These are phyloP conservation scores for Lycopodina hypogea DNA, from an alignment of 37 sponge, comb jelly and placozoan genomes.

Conservation along the genomic window DNA sequence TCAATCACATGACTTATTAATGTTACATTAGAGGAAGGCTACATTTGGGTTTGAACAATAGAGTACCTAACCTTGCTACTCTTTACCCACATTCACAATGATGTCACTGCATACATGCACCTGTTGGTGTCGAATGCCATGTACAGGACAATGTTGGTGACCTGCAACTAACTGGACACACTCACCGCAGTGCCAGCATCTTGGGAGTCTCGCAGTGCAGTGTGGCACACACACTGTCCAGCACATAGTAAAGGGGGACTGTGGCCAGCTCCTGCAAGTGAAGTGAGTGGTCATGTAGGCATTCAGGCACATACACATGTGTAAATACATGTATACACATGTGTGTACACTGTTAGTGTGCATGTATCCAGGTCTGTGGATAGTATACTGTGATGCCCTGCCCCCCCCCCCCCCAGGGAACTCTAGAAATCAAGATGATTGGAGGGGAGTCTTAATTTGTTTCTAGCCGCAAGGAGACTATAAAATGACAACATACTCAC, in stretches of 20 bases:
- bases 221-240: conserved; percentile 69
- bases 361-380: too few species aligned
- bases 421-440: too few species aligned
- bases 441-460: too few species aligned
- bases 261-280: conserved; percentile 80
- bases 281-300: not conserved
- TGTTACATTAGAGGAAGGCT: not conserved
- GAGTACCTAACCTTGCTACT: not conserved
- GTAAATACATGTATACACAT: not conserved
- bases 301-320: not conserved
- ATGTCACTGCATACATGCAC: not conserved
- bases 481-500: too few species aligned
- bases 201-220: conserved; percentile 78
- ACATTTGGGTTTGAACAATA: not conserved
- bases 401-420: too few species aligned
- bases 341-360: too few species aligned
- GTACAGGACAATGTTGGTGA: not conserved
- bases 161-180: not conserved
- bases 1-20: not conserved
- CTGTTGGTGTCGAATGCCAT: too few species aligned
- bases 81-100: not conserved
- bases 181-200: conserved; percentile 74
- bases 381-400: too few species aligned
- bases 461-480: too few species aligned
- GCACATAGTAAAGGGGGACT: conserved; percentile 80